Evolutionary conservation across 2,797 vertebrate genomes (phyloP), one percentile per base, ranked within the genome.

Genomic region (Coregonus ussuriensis): DNA sequence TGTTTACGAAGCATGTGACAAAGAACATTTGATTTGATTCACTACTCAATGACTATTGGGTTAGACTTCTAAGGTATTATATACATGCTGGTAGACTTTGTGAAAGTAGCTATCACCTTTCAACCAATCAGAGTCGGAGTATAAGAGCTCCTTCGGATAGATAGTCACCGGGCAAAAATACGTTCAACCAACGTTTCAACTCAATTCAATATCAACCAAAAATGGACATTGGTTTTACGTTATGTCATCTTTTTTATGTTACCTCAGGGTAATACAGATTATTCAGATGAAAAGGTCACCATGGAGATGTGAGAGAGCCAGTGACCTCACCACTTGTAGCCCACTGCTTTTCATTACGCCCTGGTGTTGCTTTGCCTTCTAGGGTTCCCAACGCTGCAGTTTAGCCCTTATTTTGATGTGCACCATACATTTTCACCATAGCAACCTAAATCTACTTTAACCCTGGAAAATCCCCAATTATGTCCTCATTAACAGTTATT

Each of bases 381-480:
- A 56, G 14, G 1, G 16, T 56, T 56, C 53, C 53, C 15, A 56
- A 18, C 15, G 2, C 15, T 56, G 53, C 16, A 18, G 15, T 56
- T 31, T 84, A 84, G 81, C 86, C 85, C 89, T 69, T 78, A 89
- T 86, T 85, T 91, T 92, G 89, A 77, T 73, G 69, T 59, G 59
- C 70, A 70, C 74, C 71, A 67, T 75, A 81, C 75, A 90, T 92
- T 92, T 91, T 92, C 89, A 82, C 90, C 89, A 92, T 88, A 85
- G 91, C 82, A 91, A 93, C 91, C 74, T 82, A 87, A 89, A 91
- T 86, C 83, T 90, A 80, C 67, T 88, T 81, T 83, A 86, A 87
- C 68, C n/a, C 88, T 89, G 89, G 91, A 81, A 92, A 92, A 85
- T 74, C 85, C 88, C 85, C 83, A 89, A 83, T 90, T 89, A 83